Conservation (phyloP, 2,888 invertebrate species). For the Kryphioiulus occultus region DNA sequence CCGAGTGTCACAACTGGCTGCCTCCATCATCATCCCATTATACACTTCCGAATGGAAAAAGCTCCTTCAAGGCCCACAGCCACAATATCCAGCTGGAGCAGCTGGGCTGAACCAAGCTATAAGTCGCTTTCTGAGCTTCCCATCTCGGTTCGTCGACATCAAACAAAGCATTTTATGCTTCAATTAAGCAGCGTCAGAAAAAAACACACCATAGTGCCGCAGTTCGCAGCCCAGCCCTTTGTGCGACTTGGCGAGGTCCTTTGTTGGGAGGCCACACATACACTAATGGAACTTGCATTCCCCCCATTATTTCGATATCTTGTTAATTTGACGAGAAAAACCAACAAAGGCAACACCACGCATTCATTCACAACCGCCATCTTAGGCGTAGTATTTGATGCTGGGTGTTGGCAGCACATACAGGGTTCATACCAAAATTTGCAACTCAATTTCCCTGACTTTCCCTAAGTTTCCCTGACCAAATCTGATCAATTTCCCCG, state of each 20-base stretch:
- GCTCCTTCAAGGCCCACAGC: not conserved
- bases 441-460: too few species aligned
- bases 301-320: not conserved
- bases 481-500: too few species aligned
- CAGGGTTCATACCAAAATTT: too few species aligned
- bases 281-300: not conserved
- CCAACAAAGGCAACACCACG: not conserved
- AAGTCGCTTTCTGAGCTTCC: not conserved
- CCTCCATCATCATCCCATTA: not conserved
- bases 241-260: not conserved
- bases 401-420: too few species aligned
- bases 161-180: not conserved
- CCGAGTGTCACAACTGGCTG: not conserved
- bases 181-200: not conserved
- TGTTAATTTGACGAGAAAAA: not conserved
- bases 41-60: not conserved
- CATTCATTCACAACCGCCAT: not conserved
- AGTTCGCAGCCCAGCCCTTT: not conserved
- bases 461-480: too few species aligned
- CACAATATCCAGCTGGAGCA: not conserved
- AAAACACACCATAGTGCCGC: not conserved
- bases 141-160: not conserved
- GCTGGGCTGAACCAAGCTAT: not conserved
- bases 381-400: too few species aligned
- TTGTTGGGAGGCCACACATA: not conserved